Percentiles rank a stretch among this genome's conserved stretches.
phyloP scores from a whole-genome alignment of 2,797 vertebrate genomes.

The Danionella dracula region DNA sequence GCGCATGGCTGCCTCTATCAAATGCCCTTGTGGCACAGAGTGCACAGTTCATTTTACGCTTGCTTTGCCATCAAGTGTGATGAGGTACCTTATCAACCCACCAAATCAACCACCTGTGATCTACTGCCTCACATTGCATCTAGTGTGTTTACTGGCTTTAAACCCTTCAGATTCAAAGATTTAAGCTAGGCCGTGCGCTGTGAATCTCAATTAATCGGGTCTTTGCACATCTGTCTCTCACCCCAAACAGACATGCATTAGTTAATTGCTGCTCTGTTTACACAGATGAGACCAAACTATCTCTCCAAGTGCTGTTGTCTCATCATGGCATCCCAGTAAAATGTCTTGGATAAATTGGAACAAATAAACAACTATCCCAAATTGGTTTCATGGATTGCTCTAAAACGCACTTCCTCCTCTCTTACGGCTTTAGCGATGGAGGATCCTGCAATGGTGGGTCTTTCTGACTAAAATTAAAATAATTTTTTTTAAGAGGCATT shows the following conservation, averaged over 20 bases:
- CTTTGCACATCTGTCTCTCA: constrained; percentile 11
- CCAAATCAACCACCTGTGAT: constrained; percentile 41
- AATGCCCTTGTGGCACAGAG: constrained; percentile 38
- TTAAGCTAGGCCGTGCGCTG: constrained; percentile 6
- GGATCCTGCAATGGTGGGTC: no score
- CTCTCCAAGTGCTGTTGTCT: neutral
- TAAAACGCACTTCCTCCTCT: no score
- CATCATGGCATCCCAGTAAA: constrained; percentile 1
- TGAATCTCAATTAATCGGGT: constrained; percentile 34
- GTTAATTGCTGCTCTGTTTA: constrained; percentile 18
- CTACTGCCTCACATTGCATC: constrained; percentile 26
- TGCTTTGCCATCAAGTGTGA: constrained; percentile 42
- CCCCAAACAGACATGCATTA: constrained; percentile 11
- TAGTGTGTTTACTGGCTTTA: constrained; percentile 33
- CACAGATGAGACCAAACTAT: neutral
- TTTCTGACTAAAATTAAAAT: no score
- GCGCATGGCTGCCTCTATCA: constrained; percentile 37
- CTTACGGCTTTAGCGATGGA: no score
- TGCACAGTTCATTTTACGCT: constrained; percentile 45
- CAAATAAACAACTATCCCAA: no score
- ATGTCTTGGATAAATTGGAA: no score
- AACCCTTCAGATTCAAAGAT: constrained; percentile 36
- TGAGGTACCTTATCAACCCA: constrained; percentile 40
- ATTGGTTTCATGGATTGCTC: no score
- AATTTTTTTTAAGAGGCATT: no score